A percentile compares a stretch with the other conserved stretches of the same genome.
Conservation (phyloP, 37 sponge, comb jelly and placozoan species). For the Hormiphora californensis region DNA sequence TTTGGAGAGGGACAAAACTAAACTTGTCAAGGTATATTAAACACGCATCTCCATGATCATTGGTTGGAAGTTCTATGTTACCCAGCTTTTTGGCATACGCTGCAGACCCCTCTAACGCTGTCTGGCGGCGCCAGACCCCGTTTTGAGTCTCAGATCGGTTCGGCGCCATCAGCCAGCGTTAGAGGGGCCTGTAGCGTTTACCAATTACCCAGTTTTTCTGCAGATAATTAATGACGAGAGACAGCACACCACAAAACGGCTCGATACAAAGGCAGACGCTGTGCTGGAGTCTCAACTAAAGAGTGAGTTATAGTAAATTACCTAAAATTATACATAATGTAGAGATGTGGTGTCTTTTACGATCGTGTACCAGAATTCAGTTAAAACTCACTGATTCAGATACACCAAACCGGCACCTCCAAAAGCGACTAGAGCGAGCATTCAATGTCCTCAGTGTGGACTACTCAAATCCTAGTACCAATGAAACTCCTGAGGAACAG, state of each 20-base stretch:
- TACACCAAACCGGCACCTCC: slow-evolving; percentile 39
- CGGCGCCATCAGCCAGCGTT: neutral
- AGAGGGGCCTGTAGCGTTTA: neutral
- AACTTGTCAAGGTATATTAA: slow-evolving; percentile 15
- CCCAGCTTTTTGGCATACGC: neutral
- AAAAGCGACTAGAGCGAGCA: slow-evolving; percentile 37
- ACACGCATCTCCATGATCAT: neutral
- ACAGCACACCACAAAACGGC: slow-evolving; percentile 3
- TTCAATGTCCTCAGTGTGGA: slow-evolving; percentile 52
- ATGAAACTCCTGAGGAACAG: neutral
- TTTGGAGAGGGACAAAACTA: slow-evolving; percentile 19
- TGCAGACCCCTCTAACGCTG: neutral
- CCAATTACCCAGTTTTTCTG: neutral
- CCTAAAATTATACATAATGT: neutral
- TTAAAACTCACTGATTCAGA: neutral
- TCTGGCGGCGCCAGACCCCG: no score
- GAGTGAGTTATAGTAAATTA: neutral
- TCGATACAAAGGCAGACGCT: slow-evolving; percentile 36
- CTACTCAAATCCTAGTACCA: neutral
- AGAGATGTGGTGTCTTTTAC: no score
- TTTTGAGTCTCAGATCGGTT: no score
- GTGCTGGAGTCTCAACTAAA: slow-evolving; percentile 14
- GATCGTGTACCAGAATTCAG: no score
- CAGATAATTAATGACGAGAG: slow-evolving; percentile 26
- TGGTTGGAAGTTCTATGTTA: neutral